A percentile compares a stretch with the other conserved stretches of the same genome.
Evolutionary conservation across 2,113 vertebrate species (phyloP).

Genomic region (Embiotoca jacksoni): DNA sequence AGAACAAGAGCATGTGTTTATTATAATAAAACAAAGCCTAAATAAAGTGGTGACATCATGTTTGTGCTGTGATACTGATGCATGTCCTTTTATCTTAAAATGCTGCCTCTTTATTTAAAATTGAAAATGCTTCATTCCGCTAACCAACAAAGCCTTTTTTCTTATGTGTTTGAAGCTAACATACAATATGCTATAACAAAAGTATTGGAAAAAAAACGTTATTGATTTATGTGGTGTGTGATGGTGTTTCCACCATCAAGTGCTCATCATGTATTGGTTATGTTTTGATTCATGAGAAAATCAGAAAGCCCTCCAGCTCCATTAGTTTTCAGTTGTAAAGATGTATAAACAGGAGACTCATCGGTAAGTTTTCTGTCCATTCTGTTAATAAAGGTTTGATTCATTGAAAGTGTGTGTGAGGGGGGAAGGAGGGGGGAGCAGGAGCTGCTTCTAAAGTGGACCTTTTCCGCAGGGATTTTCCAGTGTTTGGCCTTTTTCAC

Average conservation of each 20-base stretch:
- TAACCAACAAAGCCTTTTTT: slow-evolving; percentile 13
- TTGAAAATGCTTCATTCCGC: background rate
- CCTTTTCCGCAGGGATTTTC: slow-evolving; percentile 6
- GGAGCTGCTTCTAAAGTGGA: background rate
- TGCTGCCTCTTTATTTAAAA: slow-evolving; percentile 50
- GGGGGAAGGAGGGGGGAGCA: no score
- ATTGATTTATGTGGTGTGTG: background rate
- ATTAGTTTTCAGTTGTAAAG: background rate
- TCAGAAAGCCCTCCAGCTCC: background rate
- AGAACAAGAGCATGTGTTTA: no score
- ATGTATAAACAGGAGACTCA: background rate
- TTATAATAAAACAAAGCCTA: no score
- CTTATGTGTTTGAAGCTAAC: slow-evolving; percentile 34
- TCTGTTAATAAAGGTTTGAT: no score
- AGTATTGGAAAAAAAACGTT: background rate
- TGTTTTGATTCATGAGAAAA: background rate
- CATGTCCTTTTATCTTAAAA: slow-evolving; percentile 21
- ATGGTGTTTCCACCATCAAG: background rate
- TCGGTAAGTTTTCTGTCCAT: background rate
- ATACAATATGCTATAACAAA: background rate
- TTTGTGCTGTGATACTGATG: background rate
- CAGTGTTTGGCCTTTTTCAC: background rate
- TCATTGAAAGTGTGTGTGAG: no score
- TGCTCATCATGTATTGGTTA: background rate
- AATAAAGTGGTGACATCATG: background rate